Evolutionary conservation across 2,113 vertebrate species (phyloP).

Genomic region (Paratilapia polleni): DNA sequence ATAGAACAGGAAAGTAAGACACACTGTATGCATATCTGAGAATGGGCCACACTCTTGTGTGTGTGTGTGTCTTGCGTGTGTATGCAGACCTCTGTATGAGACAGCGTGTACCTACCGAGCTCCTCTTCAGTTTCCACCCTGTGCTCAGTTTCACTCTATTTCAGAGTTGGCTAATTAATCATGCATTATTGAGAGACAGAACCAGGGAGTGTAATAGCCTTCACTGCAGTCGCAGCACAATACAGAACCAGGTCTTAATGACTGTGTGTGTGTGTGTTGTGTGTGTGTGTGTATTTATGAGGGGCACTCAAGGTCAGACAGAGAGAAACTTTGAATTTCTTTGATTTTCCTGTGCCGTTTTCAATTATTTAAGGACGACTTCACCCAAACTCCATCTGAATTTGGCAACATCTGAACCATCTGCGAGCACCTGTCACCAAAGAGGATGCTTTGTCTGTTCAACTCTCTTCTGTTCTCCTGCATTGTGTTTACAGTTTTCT

Average conservation of each 20-base stretch:
- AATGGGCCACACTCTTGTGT: background rate
- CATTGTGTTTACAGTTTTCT: background rate
- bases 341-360: slow-evolving; percentile 29
- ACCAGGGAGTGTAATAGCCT: slow-evolving; percentile 71
- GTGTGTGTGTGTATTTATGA: slow-evolving; percentile 4
- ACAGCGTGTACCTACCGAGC: slow-evolving; percentile 41
- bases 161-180: slow-evolving; percentile 81
- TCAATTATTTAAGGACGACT: slow-evolving; percentile 1
- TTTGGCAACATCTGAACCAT: background rate
- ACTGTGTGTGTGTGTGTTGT: slow-evolving; percentile 20
- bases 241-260: slow-evolving; percentile 53
- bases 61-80: slow-evolving; percentile 6
- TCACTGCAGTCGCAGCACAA: slow-evolving; percentile 69
- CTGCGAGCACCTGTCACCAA: background rate
- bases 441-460: background rate
- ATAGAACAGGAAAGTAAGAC: background rate
- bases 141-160: slow-evolving; percentile 80
- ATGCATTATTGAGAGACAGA: slow-evolving; percentile 83
- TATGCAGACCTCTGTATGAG: slow-evolving; percentile 20
- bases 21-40: background rate
- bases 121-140: slow-evolving; percentile 75
- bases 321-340: slow-evolving; percentile 31
- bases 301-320: slow-evolving; percentile 51
- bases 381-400: background rate
- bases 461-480: background rate